Evolutionary conservation across 2,797 vertebrate genomes (phyloP), one percentile per base, ranked within the genome.

Genomic region (Borostomias antarcticus): DNA sequence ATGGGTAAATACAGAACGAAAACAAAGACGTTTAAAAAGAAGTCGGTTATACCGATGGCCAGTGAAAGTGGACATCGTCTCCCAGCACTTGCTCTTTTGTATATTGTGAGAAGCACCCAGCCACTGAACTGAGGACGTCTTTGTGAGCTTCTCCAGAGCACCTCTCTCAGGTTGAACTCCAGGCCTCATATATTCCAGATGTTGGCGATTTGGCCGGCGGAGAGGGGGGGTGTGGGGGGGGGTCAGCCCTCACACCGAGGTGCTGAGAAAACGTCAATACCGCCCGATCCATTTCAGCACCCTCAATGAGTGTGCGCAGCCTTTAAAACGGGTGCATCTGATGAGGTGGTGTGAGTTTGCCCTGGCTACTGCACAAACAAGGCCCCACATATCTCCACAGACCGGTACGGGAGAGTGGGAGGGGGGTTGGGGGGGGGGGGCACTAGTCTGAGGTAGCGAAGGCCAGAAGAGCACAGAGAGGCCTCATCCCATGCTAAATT

Each of bases 111-210:
- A 73, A 74, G 78, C 26, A 51, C 10, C 8, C 54, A 48, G 68
- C 76, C 81, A 63, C 57, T 62, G 82, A 88, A 86, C 84, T 84
- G 73, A 86, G 84, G 77, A 79, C 59, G 69, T 78, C 66, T 79
- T 82, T 86, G 79, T 81, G 81, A 87, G 80, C 60, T 76, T 77
- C 76, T 78, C 74, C 75, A 61, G 84, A 68, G 82, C 8, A 51
- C 64, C 79, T 76, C 78, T 76, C 77, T 80, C 62, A 70, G 66
- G 58, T 75, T 74, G 77, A 82, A 72, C 85, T 75, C 60, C 56
- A 56, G 69, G 58, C 78, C 80, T 87, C 80, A 85, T 86, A 37
- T 65, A 75, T 85, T 87, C 90, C 89, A 92, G 87, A 92, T 91
- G 90, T 82, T n/a, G 85, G 65, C 62, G 15, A 25, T 75, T 73